phyloP scores from a whole-genome alignment of 1,140 invertebrate genomes.

The Drusus annulatus region DNA sequence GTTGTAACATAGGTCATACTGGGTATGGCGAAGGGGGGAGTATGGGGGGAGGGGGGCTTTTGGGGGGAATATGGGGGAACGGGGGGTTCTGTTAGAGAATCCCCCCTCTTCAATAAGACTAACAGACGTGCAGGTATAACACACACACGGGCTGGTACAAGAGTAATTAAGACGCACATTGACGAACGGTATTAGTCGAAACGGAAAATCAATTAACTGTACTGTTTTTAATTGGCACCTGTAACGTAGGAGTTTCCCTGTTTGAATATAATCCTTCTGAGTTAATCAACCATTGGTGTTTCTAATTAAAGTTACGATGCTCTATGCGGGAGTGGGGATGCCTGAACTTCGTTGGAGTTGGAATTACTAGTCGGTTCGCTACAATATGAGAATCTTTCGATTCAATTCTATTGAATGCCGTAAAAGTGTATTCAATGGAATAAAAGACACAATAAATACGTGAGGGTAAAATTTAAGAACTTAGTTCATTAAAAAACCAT shows the following conservation, averaged over 20 bases:
- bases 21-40: not conserved
- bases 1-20: slow-evolving; percentile 36
- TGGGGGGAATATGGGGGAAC: not conserved
- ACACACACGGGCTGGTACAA: slow-evolving; percentile 32
- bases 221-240: slow-evolving; percentile 52
- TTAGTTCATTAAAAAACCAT: too few species aligned
- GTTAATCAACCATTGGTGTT: slow-evolving; percentile 39
- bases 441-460: too few species aligned
- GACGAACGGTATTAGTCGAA: slow-evolving; percentile 51
- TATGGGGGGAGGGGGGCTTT: too few species aligned
- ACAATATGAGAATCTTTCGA: too few species aligned
- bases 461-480: too few species aligned
- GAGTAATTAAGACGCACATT: slow-evolving; percentile 56
- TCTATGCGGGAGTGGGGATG: slow-evolving; percentile 17
- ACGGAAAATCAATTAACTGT: slow-evolving; percentile 48
- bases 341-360: not conserved
- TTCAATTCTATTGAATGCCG: too few species aligned
- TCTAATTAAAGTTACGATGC: slow-evolving; percentile 28
- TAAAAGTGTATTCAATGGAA: too few species aligned
- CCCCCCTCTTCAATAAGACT: slow-evolving; percentile 31
- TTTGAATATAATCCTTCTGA: slow-evolving; percentile 35
- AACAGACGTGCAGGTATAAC: slow-evolving; percentile 15
- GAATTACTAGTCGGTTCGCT: not conserved
- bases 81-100: not conserved
- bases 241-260: slow-evolving; percentile 26